Evolutionary conservation across 2,113 vertebrate species (phyloP).

Genomic region (Stomatorhinus ivindoensis): DNA sequence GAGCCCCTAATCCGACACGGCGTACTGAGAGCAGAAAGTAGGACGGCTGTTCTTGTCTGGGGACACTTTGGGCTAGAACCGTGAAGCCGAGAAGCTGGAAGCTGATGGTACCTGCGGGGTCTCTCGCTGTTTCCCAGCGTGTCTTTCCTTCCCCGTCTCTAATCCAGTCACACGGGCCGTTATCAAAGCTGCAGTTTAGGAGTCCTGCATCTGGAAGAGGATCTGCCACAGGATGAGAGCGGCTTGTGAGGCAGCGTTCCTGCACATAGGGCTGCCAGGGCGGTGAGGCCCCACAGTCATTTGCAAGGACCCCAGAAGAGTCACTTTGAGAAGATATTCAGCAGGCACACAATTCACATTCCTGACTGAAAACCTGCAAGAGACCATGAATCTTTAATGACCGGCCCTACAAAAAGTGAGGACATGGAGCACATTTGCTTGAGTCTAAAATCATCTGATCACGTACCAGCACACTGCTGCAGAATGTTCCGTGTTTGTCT

Average conservation of each 20-base stretch:
- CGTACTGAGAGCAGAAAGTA: background rate
- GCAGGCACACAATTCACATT: background rate
- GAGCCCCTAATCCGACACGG: background rate
- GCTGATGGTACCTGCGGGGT: constrained; percentile 39
- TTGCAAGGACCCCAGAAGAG: background rate
- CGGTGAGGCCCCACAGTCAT: background rate
- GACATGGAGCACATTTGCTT: background rate
- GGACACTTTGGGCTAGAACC: background rate
- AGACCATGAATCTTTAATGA: background rate
- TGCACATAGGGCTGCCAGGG: background rate
- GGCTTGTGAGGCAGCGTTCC: background rate
- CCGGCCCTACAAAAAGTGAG: background rate
- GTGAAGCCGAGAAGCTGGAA: background rate
- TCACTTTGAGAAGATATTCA: background rate
- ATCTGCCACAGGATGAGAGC: background rate
- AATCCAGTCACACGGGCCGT: constrained; percentile 78
- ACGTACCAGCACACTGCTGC: background rate
- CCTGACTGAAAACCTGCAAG: background rate
- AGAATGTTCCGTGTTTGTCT: background rate
- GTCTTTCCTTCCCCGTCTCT: constrained; percentile 67
- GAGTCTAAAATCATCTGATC: background rate
- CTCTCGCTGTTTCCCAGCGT: constrained; percentile 64
- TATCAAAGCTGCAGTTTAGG: constrained; percentile 75
- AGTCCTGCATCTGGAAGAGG: constrained; percentile 52
- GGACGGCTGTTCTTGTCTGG: background rate